phyloP scores from a whole-genome alignment of 2,797 vertebrate genomes.

The Pangasius krempfi region DNA sequence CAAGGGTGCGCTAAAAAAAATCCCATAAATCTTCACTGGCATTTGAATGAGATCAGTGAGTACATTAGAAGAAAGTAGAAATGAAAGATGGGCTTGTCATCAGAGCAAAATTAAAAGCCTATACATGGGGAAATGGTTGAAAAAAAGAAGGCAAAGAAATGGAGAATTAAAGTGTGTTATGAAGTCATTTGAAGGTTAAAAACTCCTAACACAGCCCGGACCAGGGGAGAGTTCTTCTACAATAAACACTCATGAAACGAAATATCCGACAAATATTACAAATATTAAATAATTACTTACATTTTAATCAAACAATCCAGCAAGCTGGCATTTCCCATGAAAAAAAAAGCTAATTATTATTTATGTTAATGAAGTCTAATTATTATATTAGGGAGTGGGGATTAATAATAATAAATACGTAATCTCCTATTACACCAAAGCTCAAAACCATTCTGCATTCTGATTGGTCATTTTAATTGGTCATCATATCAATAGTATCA shows the following conservation, averaged over 20 bases:
- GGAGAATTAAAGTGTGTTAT: slow-evolving; percentile 6
- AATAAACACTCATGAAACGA: neutral
- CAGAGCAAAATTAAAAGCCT: slow-evolving; percentile 43
- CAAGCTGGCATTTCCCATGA: too few relatives aligned
- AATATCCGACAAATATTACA: neutral
- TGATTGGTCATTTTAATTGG: neutral
- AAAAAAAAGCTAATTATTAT: too few relatives aligned
- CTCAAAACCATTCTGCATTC: neutral
- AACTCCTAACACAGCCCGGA: neutral
- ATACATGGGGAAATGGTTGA: neutral
- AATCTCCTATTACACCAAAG: neutral
- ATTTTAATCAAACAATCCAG: too few relatives aligned
- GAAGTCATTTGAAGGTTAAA: slow-evolving; percentile 36
- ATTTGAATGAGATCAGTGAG: slow-evolving; percentile 48
- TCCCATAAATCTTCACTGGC: slow-evolving; percentile 40
- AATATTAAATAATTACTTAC: too few relatives aligned
- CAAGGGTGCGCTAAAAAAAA: slow-evolving; percentile 32
- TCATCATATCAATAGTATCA: neutral
- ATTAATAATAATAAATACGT: neutral
- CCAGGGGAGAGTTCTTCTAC: neutral
- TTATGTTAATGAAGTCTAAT: neutral
- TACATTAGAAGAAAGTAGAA: slow-evolving; percentile 40
- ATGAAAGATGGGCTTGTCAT: slow-evolving; percentile 47
- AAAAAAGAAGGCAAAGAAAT: neutral
- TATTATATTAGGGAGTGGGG: neutral